phyloP scores from a whole-genome alignment of 2,888 invertebrate species.

The Elaeidobius kamerunicus region DNA sequence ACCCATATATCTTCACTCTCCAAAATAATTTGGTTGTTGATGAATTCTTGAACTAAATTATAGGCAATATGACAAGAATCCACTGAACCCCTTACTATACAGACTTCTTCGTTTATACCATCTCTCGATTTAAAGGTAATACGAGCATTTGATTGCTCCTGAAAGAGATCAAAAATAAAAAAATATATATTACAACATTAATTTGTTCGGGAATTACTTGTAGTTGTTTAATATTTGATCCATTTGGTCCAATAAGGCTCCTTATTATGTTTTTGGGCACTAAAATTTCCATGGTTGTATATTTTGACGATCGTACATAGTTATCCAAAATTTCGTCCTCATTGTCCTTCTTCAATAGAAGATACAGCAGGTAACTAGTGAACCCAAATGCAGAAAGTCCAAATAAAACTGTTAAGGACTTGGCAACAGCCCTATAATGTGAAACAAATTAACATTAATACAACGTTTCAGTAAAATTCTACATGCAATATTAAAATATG shows the following conservation, averaged over 20 bases:
- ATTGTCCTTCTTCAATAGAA: slow-evolving; percentile 62
- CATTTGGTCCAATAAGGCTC: slow-evolving; percentile 69
- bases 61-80: slow-evolving; percentile 71
- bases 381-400: slow-evolving; percentile 68
- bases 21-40: slow-evolving; percentile 64
- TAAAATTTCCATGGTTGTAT: slow-evolving; percentile 56
- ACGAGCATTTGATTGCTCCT: slow-evolving; percentile 60
- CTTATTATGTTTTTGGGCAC: slow-evolving; percentile 64
- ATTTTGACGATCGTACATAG: slow-evolving; percentile 42
- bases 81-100: slow-evolving; percentile 66
- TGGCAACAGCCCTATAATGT: slow-evolving; percentile 40
- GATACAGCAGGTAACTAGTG: slow-evolving; percentile 66
- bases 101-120: slow-evolving; percentile 58
- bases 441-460: too few relatives aligned
- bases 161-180: too few relatives aligned
- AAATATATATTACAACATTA: too few relatives aligned
- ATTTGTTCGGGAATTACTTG: too few relatives aligned
- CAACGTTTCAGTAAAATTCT: too few relatives aligned
- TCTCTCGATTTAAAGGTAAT: slow-evolving; percentile 57
- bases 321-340: slow-evolving; percentile 50
- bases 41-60: slow-evolving; percentile 63
- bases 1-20: slow-evolving; percentile 66
- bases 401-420: slow-evolving; percentile 53
- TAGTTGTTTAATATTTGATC: slow-evolving; percentile 72
- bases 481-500: too few relatives aligned